These are phyloP conservation scores for Pherbina coryleti DNA, from an alignment of 2,888 invertebrate species.

Conservation along the genomic window DNA sequence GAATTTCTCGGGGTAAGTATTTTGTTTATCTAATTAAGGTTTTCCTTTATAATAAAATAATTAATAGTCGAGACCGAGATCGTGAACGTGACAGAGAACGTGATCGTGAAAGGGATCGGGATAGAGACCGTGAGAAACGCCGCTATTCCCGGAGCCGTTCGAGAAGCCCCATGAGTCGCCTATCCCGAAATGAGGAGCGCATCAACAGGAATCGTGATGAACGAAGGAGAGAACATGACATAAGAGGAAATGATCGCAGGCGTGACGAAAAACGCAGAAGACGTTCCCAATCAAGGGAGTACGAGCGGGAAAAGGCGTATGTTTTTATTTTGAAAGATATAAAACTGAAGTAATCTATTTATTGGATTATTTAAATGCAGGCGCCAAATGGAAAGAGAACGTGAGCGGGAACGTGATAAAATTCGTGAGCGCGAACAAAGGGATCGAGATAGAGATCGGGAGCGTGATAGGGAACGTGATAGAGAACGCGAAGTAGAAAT, in stretches of 20 bases:
- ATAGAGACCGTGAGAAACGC: conserved; percentile 44
- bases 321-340: conserved; percentile 19
- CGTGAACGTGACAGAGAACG: conserved; percentile 68
- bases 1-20: conserved; percentile 45
- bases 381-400: conserved; percentile 46
- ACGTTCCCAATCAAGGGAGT: conserved; percentile 57
- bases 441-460: conserved; percentile 59
- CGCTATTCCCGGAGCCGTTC: conserved; percentile 24
- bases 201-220: conserved; percentile 59
- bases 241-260: conserved; percentile 53
- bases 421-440: conserved; percentile 69
- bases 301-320: conserved; percentile 62
- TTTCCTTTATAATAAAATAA: not conserved
- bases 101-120: conserved; percentile 47
- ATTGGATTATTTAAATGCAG: conserved; percentile 38
- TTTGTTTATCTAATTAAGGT: not conserved
- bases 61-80: conserved; percentile 68
- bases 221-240: conserved; percentile 53
- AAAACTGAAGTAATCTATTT: not conserved
- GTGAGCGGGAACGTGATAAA: conserved; percentile 53
- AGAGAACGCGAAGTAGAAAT: conserved; percentile 68
- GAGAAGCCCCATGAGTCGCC: conserved; percentile 25
- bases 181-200: conserved; percentile 58
- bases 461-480: conserved; percentile 73
- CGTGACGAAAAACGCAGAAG: conserved; percentile 64